These are phyloP conservation scores for Trichogramma pretiosum DNA, from an alignment of 1,140 invertebrate genomes.

Conservation along the genomic window DNA sequence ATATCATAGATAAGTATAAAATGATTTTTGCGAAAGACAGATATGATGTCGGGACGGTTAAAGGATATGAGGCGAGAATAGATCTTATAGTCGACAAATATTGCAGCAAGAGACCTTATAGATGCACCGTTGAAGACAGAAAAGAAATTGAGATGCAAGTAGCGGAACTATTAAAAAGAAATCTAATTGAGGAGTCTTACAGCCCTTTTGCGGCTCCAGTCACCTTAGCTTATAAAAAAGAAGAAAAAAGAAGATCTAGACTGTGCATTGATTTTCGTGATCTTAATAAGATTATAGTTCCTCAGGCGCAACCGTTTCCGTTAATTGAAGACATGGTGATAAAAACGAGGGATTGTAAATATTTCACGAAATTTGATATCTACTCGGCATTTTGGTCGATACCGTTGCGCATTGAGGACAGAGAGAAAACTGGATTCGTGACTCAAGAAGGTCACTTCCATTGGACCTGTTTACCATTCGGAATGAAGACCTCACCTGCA, in stretches of 20 bases:
- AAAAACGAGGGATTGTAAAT: constrained; percentile 2
- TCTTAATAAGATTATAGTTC: not conserved
- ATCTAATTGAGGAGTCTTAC: not conserved
- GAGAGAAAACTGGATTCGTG: constrained; percentile 1
- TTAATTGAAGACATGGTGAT: not conserved
- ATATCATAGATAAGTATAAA: not conserved
- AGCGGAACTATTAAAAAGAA: not conserved
- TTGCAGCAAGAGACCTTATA: constrained; percentile 1
- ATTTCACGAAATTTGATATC: not conserved
- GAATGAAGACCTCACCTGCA: too few species aligned
- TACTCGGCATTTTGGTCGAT: not conserved
- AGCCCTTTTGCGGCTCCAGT: constrained; percentile 3
- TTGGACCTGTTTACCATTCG: too few species aligned
- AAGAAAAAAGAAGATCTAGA: not conserved
- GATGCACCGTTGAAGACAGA: constrained; percentile 2
- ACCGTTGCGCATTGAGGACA: not conserved
- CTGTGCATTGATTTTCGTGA: constrained; percentile 2
- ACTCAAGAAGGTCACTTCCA: too few species aligned
- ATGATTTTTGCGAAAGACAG: not conserved
- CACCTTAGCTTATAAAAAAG: constrained; percentile 1
- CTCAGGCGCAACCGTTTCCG: not conserved
- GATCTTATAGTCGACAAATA: constrained; percentile 3
- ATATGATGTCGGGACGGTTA: not conserved
- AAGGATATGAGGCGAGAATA: not conserved
- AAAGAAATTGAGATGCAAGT: constrained; percentile 2